phyloP scores from a whole-genome alignment of 23 tunicate species.

The Trididemnum nubilum region DNA sequence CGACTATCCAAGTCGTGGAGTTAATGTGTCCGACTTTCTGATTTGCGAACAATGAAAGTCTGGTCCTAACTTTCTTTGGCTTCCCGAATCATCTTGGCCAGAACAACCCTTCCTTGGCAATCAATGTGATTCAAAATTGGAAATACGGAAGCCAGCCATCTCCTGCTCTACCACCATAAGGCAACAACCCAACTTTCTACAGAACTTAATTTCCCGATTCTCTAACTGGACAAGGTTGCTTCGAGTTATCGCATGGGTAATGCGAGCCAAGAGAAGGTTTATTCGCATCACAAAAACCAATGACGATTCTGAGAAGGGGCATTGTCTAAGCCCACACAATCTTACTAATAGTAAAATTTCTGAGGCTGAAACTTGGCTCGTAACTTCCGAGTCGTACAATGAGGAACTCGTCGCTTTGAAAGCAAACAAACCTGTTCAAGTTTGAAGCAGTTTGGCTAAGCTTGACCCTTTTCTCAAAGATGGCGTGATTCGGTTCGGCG shows the following conservation, averaged over 20 bases:
- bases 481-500: slow-evolving; percentile 13
- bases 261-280: slow-evolving; percentile 33
- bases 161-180: not conserved
- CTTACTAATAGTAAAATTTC: slow-evolving; percentile 17
- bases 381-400: not conserved
- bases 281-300: no score
- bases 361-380: slow-evolving; percentile 12
- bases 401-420: not conserved
- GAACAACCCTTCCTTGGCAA: slow-evolving; percentile 12
- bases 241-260: slow-evolving; percentile 25
- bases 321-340: no score
- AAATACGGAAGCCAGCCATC: slow-evolving; percentile 21
- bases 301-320: not conserved
- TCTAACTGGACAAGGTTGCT: slow-evolving; percentile 40
- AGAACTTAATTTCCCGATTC: not conserved
- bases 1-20: slow-evolving; percentile 43
- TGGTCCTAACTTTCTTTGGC: slow-evolving; percentile 58
- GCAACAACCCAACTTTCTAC: slow-evolving; percentile 6
- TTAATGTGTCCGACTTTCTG: slow-evolving; percentile 23
- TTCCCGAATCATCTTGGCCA: slow-evolving; percentile 32
- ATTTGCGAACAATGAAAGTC: slow-evolving; percentile 28
- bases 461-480: slow-evolving; percentile 37
- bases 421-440: not conserved
- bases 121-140: slow-evolving; percentile 17
- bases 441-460: slow-evolving; percentile 9